Conservation (phyloP, 2,113 vertebrate genomes). For the Nothoprocta perdicaria region DNA sequence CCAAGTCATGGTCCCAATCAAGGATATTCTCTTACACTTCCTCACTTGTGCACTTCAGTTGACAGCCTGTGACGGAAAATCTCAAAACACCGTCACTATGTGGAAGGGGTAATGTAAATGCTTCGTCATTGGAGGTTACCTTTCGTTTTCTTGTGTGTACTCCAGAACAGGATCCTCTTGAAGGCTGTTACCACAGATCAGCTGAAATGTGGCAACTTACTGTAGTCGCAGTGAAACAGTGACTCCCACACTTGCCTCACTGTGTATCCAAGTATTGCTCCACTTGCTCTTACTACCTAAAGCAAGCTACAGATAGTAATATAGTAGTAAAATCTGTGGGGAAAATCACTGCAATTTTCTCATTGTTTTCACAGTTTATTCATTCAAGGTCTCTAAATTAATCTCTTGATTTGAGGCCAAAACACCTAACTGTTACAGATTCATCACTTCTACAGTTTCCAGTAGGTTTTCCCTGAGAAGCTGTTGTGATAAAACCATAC, state of each 20-base stretch:
- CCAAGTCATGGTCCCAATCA: accelerated
- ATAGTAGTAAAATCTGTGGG: not conserved
- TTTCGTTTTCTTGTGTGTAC: not conserved
- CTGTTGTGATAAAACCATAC: not conserved
- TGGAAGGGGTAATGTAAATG: not conserved
- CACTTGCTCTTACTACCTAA: not conserved
- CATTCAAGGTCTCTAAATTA: not conserved
- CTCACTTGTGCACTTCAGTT: not conserved
- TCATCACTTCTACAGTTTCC: not conserved
- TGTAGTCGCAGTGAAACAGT: not conserved
- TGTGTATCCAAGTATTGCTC: not conserved
- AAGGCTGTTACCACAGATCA: not conserved
- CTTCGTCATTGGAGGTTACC: not conserved
- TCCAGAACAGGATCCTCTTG: not conserved
- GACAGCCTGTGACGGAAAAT: not conserved
- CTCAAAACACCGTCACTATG: not conserved
- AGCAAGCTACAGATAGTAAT: not conserved
- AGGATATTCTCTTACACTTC: not conserved
- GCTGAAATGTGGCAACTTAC: not conserved
- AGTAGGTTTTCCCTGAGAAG: not conserved
- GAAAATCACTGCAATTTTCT: not conserved
- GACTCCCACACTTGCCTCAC: not conserved
- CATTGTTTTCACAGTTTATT: not conserved
- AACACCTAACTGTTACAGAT: not conserved
- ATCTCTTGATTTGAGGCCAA: not conserved